Evolutionary conservation across 1,140 invertebrate genomes (phyloP).

Genomic region (Idris sp.): DNA sequence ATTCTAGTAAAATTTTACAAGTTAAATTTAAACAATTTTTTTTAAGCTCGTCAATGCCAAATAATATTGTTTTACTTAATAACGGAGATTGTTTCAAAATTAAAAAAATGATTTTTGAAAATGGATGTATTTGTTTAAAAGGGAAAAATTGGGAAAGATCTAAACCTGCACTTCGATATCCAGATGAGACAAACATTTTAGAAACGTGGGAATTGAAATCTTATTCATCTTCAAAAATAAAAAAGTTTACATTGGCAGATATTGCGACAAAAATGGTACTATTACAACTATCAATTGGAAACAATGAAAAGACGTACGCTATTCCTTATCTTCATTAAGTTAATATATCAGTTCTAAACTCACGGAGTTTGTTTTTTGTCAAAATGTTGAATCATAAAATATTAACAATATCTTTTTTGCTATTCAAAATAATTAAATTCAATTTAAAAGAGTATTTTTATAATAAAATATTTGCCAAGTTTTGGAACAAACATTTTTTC

Average conservation of each 20-base stretch:
- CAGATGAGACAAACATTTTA: constrained; percentile 13
- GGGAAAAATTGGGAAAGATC: constrained; percentile 14
- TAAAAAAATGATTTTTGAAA: constrained; percentile 20
- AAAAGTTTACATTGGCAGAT: constrained; percentile 5
- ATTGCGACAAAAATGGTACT: constrained; percentile 9
- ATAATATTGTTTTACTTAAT: constrained; percentile 13
- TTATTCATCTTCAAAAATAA: constrained; percentile 12
- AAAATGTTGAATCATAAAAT: too few relatives aligned
- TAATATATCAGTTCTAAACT: too few relatives aligned
- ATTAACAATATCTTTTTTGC: too few relatives aligned
- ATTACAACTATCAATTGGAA: constrained; percentile 8
- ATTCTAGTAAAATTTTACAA: constrained; percentile 6
- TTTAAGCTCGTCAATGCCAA: constrained; percentile 11
- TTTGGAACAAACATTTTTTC: too few relatives aligned
- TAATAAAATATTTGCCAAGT: too few relatives aligned
- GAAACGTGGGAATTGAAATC: too few relatives aligned
- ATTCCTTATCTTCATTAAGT: constrained; percentile 12
- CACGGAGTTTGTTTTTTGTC: too few relatives aligned
- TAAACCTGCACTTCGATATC: constrained; percentile 23
- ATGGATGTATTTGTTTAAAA: background rate
- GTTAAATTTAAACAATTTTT: constrained; percentile 8
- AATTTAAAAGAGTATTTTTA: too few relatives aligned
- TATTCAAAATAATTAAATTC: too few relatives aligned
- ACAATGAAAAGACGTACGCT: constrained; percentile 18
- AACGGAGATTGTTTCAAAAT: constrained; percentile 14